Base-by-base conservation (phyloP, 2,888 invertebrate species). In the Noctua fimbriata region DNA sequence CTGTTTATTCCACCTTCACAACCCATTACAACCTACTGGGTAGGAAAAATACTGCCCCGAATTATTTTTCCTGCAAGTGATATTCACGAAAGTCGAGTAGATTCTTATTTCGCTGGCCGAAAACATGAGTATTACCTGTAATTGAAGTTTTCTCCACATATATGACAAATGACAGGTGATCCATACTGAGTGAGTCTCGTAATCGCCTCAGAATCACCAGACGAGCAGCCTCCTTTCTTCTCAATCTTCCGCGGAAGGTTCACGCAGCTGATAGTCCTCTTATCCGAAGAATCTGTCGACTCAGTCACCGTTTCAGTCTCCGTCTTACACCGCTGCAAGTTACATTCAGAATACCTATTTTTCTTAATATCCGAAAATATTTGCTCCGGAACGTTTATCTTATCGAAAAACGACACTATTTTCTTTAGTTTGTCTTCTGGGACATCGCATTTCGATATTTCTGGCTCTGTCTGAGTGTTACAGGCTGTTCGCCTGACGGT, bases 381-480 rank as follows among this genome's bases (percentile, higher is more conserved):
- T 41, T 94, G 92, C 5, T 94, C 94, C 0, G 94, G 92, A 44
- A 95, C 92, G 0, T 90, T 83, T 0, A 96, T 93, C 85, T 95
- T 96, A 58, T 96, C 96, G 77, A 96, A 95, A 79, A 96, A 96
- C 0, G 96, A 96, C 0, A 96, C 95, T 0, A 96, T 94, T 79
- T 96, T 96, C 89, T 95, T 96, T 2, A 96, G 73, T 80, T 96
- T 96, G 9, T 95, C 96, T 69, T 96, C 94, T 1, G 93, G 92
- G 0, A 95, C 89, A 0, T 92, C 90, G 18, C 81, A 82, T 86
- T 91, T 91, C 0, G 86, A 58, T 5, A 89, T 14, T 24, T 94
- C 93, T 0, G 95, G 93, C 0, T 96, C 95, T 0, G 95, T 95
- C 85, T 96, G 95, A 0, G 96, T 95, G 73, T 91, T 89, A 79